Conservation (phyloP, 2,888 invertebrate species). For the Sipha maydis region DNA sequence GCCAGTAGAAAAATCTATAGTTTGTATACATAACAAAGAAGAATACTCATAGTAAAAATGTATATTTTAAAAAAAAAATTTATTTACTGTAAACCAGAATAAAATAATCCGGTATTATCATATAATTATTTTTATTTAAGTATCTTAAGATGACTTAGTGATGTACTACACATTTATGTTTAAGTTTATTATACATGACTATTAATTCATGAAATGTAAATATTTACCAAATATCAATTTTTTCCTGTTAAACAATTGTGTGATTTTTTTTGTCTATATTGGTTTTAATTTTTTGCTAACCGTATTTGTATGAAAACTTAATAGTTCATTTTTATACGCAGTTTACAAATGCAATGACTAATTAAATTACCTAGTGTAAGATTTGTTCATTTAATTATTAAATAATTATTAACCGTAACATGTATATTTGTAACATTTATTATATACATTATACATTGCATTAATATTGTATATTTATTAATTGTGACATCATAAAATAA, state of each 20-base stretch:
- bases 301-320: constrained; percentile 36
- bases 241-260: constrained; percentile 28
- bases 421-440: background rate
- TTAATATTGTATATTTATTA: too few relatives aligned
- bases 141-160: background rate
- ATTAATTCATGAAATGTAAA: constrained; percentile 11
- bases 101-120: background rate
- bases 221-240: constrained; percentile 14
- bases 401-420: background rate
- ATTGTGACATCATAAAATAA: too few relatives aligned
- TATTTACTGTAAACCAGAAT: constrained; percentile 17
- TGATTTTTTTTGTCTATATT: constrained; percentile 38
- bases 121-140: constrained; percentile 24
- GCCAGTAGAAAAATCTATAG: constrained; percentile 11
- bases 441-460: background rate
- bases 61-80: constrained; percentile 8
- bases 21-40: background rate
- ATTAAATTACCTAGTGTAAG: constrained; percentile 1
- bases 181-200: constrained; percentile 10
- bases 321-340: constrained; percentile 36
- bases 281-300: constrained; percentile 13
- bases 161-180: constrained; percentile 7
- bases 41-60: constrained; percentile 30
- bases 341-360: background rate
- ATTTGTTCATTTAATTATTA: constrained; percentile 17